A percentile compares a stretch with the other conserved stretches of the same genome.
Evolutionary conservation across 2,888 invertebrate species (phyloP).

Genomic region (Furcula furcula): DNA sequence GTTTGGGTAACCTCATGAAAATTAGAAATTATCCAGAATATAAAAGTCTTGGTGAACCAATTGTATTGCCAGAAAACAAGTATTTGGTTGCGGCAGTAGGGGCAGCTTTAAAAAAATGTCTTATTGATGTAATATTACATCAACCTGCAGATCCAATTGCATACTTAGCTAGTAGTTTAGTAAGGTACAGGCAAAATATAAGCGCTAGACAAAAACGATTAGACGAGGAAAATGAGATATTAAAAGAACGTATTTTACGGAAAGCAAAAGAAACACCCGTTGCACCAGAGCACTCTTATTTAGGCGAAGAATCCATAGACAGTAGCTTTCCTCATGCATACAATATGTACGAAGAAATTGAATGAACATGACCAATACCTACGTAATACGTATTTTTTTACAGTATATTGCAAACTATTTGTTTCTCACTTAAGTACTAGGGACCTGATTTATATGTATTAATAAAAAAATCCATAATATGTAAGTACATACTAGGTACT

Average conservation of each 20-base stretch:
- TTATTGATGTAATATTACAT: constrained; percentile 41
- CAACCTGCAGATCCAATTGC: constrained; percentile 43
- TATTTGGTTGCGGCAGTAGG: constrained; percentile 40
- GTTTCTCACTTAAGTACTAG: too few species aligned
- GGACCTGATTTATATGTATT: too few species aligned
- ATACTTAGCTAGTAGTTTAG: constrained; percentile 36
- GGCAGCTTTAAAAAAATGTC: constrained; percentile 35
- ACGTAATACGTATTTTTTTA: too few species aligned
- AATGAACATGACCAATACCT: too few species aligned
- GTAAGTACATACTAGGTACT: too few species aligned
- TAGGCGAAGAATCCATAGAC: constrained; percentile 10
- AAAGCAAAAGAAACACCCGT: constrained; percentile 5
- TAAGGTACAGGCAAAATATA: constrained; percentile 27
- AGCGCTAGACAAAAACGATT: constrained; percentile 11
- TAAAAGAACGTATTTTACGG: constrained; percentile 14
- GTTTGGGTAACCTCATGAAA: constrained; percentile 34
- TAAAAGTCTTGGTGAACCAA: constrained; percentile 17
- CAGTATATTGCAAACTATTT: too few species aligned
- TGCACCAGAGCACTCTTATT: constrained; percentile 3
- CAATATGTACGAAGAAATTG: too few species aligned
- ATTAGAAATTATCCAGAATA: constrained; percentile 10
- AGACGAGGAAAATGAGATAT: constrained; percentile 18
- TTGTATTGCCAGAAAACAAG: constrained; percentile 29
- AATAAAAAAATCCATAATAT: too few species aligned
- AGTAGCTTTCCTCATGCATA: too few species aligned